Evolutionary conservation across 2,888 invertebrate species (phyloP).

Genomic region (Nysson spinosus): DNA sequence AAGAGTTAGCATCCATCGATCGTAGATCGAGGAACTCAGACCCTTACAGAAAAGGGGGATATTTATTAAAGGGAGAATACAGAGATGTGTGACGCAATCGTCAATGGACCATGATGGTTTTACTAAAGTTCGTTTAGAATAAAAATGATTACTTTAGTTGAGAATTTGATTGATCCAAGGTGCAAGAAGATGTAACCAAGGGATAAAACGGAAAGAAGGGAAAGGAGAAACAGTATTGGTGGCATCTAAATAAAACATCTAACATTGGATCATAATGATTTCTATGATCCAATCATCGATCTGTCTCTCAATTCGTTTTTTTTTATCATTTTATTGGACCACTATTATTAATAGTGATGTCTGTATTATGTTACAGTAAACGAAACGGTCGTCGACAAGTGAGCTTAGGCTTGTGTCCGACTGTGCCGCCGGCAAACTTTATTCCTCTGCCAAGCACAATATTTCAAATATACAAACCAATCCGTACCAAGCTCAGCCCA

Average conservation of each 20-base stretch:
- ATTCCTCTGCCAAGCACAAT: constrained; percentile 26
- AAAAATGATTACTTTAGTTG: constrained; percentile 6
- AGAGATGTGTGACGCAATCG: neutral
- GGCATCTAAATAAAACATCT: neutral
- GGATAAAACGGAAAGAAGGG: too few species aligned
- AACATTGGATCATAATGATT: neutral
- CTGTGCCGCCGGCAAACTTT: constrained; percentile 34
- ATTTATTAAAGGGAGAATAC: neutral
- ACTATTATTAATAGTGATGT: constrained; percentile 38
- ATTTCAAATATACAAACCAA: neutral
- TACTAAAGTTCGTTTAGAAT: constrained; percentile 8
- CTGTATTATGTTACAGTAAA: constrained; percentile 69
- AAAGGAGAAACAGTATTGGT: too few species aligned
- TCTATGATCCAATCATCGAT: neutral
- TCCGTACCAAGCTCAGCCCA: constrained; percentile 22
- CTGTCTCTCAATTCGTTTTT: too few species aligned
- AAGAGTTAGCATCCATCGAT: constrained; percentile 8
- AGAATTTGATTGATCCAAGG: constrained; percentile 14
- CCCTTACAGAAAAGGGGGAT: constrained; percentile 11
- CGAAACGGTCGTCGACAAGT: constrained; percentile 65
- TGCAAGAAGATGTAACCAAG: constrained; percentile 10
- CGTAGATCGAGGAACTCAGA: constrained; percentile 5
- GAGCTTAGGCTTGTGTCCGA: constrained; percentile 41
- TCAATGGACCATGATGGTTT: neutral
- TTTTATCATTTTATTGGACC: too few species aligned